Conservation (phyloP, 2,113 vertebrate species). For the Pleuronectes platessa region DNA sequence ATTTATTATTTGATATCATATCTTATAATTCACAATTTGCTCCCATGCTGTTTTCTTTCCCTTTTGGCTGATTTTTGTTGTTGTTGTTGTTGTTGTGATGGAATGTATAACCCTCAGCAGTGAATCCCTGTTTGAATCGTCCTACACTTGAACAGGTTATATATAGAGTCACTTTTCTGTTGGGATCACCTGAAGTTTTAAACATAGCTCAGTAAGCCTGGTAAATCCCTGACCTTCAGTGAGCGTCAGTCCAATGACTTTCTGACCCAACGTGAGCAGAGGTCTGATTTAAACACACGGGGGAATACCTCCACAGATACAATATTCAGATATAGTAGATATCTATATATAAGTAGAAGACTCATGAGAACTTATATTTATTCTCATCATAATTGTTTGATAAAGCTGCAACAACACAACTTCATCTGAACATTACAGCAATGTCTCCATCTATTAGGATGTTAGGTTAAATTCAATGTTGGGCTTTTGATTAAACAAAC, state of each 20-base stretch:
- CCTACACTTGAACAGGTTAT: slow-evolving; percentile 18
- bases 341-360: too few relatives aligned
- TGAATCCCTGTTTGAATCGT: background rate
- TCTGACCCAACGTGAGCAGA: background rate
- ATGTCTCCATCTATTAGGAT: too few relatives aligned
- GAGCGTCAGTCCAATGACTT: background rate
- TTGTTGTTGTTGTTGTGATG: background rate
- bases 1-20: background rate
- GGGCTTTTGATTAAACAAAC: too few relatives aligned
- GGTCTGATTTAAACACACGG: background rate
- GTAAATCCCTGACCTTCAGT: slow-evolving; percentile 62
- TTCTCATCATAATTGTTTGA: background rate
- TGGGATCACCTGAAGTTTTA: slow-evolving; percentile 57
- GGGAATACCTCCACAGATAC: background rate
- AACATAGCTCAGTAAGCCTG: slow-evolving; percentile 69
- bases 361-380: background rate
- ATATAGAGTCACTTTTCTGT: slow-evolving; percentile 43
- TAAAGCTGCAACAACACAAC: too few relatives aligned
- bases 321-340: background rate
- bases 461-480: too few relatives aligned
- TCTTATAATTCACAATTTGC: background rate
- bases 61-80: background rate
- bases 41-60: background rate
- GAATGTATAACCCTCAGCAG: background rate
- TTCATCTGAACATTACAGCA: too few relatives aligned